Evolutionary conservation across 2,888 invertebrate genomes (phyloP), one percentile per base, ranked within the genome.

Genomic region (Phalangium opilio): DNA sequence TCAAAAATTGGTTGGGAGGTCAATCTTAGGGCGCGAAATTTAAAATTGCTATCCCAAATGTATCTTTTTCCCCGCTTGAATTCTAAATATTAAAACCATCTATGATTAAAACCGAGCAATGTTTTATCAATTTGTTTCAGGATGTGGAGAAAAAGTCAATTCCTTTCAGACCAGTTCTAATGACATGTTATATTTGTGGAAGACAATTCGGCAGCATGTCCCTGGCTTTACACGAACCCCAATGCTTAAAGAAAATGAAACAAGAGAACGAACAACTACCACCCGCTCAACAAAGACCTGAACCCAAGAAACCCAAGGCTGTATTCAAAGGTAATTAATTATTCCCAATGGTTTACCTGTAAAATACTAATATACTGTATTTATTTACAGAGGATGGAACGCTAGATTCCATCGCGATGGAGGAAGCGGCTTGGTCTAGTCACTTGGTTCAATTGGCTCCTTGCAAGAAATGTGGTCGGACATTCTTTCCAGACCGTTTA

Each of bases 401-500:
- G 2, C 48, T 65, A 14, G 62, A 65, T 49, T 43, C 52, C 14
- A 63, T 61, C 39, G 64, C 63, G 12, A 59, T 62, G 19, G 69
- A 69, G 51, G 72, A 75, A 48, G 71, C 69, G 7, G 69, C 69
- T 8, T 77, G 75, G 74, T 67, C 74, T 53, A 68, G 70, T 33
- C 70, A 75, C 52, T 64, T 75, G 7, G 48, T 49, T 3, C 71
- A 75, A 51, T 65, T 81, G 56, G 66, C 76, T 19, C 73, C 76
- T 2, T 81, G 81, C 59, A 67, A 68, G 41, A 74, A 73, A 56
- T 81, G 81, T 62, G 75, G 75, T 10, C 68, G 81, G 41, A 79
- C 78, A 20, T 81, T 81, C 64, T 67, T 73, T 52, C 78, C 79
- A 0, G 78, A 80, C 56, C 68, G 80, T 33, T 63, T 81, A n/a